A percentile compares a stretch with the other conserved stretches of the same genome.
phyloP scores from a whole-genome alignment of 2,113 vertebrate species.

The Silurus meridionalis region DNA sequence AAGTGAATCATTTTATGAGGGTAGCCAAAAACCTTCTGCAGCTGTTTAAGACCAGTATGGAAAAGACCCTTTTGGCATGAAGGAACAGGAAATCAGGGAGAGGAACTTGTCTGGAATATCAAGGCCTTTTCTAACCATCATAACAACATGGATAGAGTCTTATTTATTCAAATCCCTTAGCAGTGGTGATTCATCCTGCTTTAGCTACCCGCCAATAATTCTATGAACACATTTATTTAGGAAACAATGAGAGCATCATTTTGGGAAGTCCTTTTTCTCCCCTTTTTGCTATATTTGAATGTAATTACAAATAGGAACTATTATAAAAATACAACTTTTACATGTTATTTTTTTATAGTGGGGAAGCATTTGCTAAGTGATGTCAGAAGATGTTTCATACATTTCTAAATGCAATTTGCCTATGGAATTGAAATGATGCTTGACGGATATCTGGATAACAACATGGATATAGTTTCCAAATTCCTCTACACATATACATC shows the following conservation, averaged over 20 bases:
- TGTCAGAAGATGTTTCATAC: background rate
- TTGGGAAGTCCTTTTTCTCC: background rate
- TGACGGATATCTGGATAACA: background rate
- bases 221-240: background rate
- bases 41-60: slow-evolving; percentile 47
- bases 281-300: background rate
- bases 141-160: slow-evolving; percentile 18
- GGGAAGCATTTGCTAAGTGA: background rate
- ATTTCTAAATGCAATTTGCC: background rate
- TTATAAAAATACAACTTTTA: background rate
- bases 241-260: background rate
- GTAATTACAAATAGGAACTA: background rate
- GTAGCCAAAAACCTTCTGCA: slow-evolving; percentile 40
- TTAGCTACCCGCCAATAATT: slow-evolving; percentile 1
- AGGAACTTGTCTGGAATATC: slow-evolving; percentile 48
- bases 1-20: slow-evolving; percentile 37
- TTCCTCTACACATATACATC: background rate
- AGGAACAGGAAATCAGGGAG: slow-evolving; percentile 58
- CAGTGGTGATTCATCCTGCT: background rate
- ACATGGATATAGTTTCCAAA: background rate
- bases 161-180: slow-evolving; percentile 21
- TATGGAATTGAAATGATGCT: background rate
- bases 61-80: slow-evolving; percentile 55
- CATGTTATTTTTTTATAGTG: no score
- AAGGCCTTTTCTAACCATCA: slow-evolving; percentile 57